phyloP scores from a whole-genome alignment of 2,797 vertebrate species.

The Tokudaia tokunoshimensis region DNA sequence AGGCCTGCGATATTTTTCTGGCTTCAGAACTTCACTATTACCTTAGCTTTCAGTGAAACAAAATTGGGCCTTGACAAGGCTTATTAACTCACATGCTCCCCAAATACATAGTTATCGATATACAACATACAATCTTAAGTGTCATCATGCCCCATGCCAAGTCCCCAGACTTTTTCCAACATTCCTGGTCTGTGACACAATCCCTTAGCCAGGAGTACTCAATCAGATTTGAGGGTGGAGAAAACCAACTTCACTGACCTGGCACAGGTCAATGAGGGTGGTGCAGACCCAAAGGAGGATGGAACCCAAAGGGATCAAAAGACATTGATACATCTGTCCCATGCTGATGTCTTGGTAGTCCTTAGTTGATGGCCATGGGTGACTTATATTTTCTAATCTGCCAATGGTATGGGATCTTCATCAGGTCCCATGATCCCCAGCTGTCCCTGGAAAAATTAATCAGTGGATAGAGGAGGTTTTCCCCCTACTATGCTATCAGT shows the following conservation, averaged over 20 bases:
- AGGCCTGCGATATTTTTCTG: background rate
- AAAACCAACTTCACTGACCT: background rate
- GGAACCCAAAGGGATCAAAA: background rate
- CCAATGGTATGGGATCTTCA: background rate
- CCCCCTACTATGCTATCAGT: background rate
- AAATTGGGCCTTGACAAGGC: background rate
- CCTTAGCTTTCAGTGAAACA: background rate
- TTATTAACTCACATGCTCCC: background rate
- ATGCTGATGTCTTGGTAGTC: background rate
- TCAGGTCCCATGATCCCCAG: background rate
- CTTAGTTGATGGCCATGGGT: too few species aligned
- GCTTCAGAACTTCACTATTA: rapidly evolving
- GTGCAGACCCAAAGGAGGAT: too few species aligned
- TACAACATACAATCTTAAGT: constrained; percentile 18
- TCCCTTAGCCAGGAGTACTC: background rate
- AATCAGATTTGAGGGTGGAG: background rate
- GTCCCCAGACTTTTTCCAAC: constrained; percentile 51
- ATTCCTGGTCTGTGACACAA: constrained; percentile 55
- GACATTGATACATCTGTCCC: background rate
- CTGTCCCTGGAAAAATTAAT: background rate
- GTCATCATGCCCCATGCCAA: constrained; percentile 51
- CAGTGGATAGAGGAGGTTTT: background rate
- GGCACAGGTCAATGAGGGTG: background rate
- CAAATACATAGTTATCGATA: constrained; percentile 3
- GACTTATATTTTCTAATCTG: background rate